Percentiles rank a stretch among this genome's conserved stretches.
Conservation (phyloP, 1,140 invertebrate genomes). For the Drosophila ananassae region DNA sequence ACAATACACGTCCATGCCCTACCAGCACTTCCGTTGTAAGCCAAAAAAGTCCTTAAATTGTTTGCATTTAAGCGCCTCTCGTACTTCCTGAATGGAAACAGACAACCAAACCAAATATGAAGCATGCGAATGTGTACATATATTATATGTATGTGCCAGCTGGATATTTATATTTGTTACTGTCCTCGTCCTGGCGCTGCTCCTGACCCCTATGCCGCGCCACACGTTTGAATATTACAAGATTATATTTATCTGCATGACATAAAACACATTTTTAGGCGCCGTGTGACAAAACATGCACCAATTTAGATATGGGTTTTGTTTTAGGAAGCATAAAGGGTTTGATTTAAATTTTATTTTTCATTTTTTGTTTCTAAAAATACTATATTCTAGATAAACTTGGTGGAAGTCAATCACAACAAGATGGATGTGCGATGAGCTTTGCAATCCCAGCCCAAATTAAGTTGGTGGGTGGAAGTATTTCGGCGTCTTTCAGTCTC, state of each 20-base stretch:
- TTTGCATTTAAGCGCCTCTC: conserved; percentile 55
- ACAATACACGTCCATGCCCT: conserved; percentile 20
- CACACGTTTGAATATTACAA: conserved; percentile 16
- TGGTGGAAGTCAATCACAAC: conserved; percentile 30
- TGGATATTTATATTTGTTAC: conserved; percentile 30
- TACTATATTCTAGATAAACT: not conserved
- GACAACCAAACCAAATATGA: not conserved
- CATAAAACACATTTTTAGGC: conserved; percentile 39
- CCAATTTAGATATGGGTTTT: conserved; percentile 9
- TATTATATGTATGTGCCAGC: conserved; percentile 2
- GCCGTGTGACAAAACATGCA: conserved; percentile 19
- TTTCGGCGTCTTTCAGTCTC: conserved; percentile 12
- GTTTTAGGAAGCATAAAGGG: no score
- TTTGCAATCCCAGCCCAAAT: conserved; percentile 24
- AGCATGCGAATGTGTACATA: not conserved
- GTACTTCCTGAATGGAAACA: not conserved
- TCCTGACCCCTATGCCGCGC: conserved; percentile 16
- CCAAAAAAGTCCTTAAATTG: conserved; percentile 43
- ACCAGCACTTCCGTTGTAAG: conserved; percentile 29
- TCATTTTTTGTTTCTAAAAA: conserved; percentile 7
- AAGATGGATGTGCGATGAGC: conserved; percentile 17
- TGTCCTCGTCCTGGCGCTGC: not conserved
- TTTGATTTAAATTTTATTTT: no score
- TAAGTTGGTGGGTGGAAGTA: conserved; percentile 24
- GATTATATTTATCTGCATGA: conserved; percentile 62